Percentiles rank a stretch among this genome's conserved stretches.
Conservation (phyloP, 2,113 vertebrate species). For the Microcebus tavaratra region DNA sequence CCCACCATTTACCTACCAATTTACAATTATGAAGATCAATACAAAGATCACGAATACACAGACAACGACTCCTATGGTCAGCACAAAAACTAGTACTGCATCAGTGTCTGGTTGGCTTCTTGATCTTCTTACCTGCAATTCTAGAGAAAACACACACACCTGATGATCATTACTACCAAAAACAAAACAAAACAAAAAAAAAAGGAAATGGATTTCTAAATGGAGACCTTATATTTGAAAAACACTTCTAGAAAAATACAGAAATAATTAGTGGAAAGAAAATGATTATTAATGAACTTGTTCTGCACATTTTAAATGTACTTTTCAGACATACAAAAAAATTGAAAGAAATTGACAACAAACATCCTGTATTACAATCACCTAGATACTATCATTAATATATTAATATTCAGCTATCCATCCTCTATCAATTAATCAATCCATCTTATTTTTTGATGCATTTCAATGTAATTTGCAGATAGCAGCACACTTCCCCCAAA, state of each 20-base stretch:
- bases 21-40: constrained; percentile 78
- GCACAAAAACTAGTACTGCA: constrained; percentile 70
- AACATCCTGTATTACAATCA: constrained; percentile 1
- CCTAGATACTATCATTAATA: not conserved
- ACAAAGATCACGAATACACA: constrained; percentile 74
- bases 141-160: constrained; percentile 63
- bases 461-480: not conserved
- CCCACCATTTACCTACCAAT: constrained; percentile 72
- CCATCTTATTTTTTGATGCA: not conserved
- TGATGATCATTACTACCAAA: not conserved
- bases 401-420: not conserved
- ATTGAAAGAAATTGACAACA: not conserved
- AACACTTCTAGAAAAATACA: constrained; percentile 46
- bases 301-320: not conserved
- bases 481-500: not conserved
- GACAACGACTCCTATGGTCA: constrained; percentile 72
- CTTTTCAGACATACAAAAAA: constrained; percentile 23
- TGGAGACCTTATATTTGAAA: constrained; percentile 37
- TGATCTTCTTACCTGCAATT: constrained; percentile 49
- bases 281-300: constrained; percentile 19
- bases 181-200: too few relatives aligned
- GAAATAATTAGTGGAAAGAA: not conserved
- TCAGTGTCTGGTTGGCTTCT: constrained; percentile 36
- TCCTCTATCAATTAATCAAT: not conserved
- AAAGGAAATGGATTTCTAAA: not conserved